phyloP scores from a whole-genome alignment of 2,113 vertebrate genomes.

The Xiphophorus maculatus region DNA sequence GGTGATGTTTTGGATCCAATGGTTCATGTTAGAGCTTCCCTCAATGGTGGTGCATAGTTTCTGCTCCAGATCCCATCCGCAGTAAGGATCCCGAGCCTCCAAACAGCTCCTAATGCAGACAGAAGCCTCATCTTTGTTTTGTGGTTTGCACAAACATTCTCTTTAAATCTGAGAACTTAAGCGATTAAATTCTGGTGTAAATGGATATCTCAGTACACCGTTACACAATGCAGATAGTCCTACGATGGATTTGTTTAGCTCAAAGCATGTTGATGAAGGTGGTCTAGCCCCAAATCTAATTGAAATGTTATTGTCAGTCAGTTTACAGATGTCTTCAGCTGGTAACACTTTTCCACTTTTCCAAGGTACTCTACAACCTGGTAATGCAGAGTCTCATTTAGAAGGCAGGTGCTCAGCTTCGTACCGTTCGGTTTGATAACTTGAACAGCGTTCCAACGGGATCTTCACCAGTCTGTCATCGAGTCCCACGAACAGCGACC shows the following conservation, averaged over 20 bases:
- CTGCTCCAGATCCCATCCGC: conserved; percentile 91
- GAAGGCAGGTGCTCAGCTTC: background rate
- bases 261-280: background rate
- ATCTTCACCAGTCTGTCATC: conserved; percentile 87
- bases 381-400: background rate
- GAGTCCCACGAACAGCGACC: conserved; percentile 90
- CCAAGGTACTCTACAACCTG: background rate
- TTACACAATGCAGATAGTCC: too few relatives aligned
- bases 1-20: conserved; percentile 92
- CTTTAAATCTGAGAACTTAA: background rate
- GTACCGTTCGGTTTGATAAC: conserved; percentile 85
- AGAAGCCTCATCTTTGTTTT: background rate
- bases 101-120: conserved; percentile 84
- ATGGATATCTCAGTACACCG: too few relatives aligned
- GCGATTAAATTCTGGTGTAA: too few relatives aligned
- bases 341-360: background rate
- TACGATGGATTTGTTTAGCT: background rate
- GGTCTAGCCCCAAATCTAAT: background rate
- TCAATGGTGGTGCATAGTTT: conserved; percentile 91
- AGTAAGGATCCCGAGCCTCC: conserved; percentile 94
- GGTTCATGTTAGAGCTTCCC: conserved; percentile 91
- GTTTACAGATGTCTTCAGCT: background rate
- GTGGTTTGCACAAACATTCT: background rate
- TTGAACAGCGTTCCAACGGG: conserved; percentile 89
- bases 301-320: background rate